Percentiles rank a stretch among this genome's conserved stretches.
Evolutionary conservation across 2,888 invertebrate genomes (phyloP).

Genomic region (Aporophyla lueneburgensis): DNA sequence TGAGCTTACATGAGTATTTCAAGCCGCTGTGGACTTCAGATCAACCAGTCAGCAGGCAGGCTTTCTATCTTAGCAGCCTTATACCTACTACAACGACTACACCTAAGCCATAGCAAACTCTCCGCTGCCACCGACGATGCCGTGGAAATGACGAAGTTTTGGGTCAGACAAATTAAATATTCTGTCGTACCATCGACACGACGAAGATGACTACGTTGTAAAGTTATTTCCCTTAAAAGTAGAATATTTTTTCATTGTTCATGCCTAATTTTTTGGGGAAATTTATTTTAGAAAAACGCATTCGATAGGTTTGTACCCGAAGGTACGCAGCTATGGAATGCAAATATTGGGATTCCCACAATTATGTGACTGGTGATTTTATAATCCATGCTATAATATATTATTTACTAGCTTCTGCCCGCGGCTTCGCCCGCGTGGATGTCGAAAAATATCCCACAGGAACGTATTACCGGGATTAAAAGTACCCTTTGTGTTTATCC

Average conservation of each 20-base stretch:
- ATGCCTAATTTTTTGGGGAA: neutral
- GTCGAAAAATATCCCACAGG: too few relatives aligned
- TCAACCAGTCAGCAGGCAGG: neutral
- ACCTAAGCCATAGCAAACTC: neutral
- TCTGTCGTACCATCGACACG: neutral
- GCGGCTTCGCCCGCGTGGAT: too few relatives aligned
- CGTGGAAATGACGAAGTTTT: neutral
- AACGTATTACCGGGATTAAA: too few relatives aligned
- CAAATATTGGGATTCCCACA: neutral
- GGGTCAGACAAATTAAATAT: neutral
- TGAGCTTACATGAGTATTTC: neutral
- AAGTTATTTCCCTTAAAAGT: neutral
- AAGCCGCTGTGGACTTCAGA: rapidly evolving
- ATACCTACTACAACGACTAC: neutral
- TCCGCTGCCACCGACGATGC: neutral
- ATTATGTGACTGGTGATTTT: neutral
- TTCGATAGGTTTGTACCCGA: neutral
- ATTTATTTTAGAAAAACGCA: neutral
- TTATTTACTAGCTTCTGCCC: too few relatives aligned
- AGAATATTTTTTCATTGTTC: neutral
- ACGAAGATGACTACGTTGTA: neutral
- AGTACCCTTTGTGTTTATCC: too few relatives aligned
- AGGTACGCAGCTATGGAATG: neutral
- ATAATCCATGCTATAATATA: too few relatives aligned
- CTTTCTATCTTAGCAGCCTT: neutral